Evolutionary conservation across 2,888 invertebrate species (phyloP), one percentile per base, ranked within the genome.

Genomic region (Pristionchus mayeri): DNA sequence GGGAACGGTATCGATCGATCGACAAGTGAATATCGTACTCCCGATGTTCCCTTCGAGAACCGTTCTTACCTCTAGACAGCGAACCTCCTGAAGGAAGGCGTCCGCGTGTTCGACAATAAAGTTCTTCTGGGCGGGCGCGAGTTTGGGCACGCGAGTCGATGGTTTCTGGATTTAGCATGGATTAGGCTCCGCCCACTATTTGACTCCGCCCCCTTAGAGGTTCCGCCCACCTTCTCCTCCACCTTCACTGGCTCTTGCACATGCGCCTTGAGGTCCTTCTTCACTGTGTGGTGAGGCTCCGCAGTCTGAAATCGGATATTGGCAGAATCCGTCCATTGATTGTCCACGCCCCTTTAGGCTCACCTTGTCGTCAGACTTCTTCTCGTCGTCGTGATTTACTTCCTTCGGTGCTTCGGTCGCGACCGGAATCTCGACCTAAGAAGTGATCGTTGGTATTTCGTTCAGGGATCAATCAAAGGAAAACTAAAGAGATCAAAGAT

Each of bases 211-310:
- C 67, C 67, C 44, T 44, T 44, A n/a, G n/a, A n/a, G n/a, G n/a
- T n/a, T n/a, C 16, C 57, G 57, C 57, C 60, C 60, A 60, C 60
- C 60, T 60, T 60, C 27, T 60, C 60, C 27, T 30, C 60, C 6
- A 37, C n/a, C 67, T 13, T 37, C 21, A 67, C 27, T 24, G 27
- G 27, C 11, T 57, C 57, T 6, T 57, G 67, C 4, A 37, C 67
- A 21, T 67, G 37, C 67, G 21, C 37, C 37, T 67, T 60, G 30
- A 60, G 67, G 37, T 67, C 67, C 67, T 67, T 67, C 67, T 67
- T 67, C 67, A 67, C 37, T 9, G 37, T 21, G 37, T 60, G 60
- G 27, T 24, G 60, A 16, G 16, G 24, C 6, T 60, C 60, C 30
- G 2, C 60, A n/a, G 27, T 6, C 54, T 54, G 52, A 50, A 54